Evolutionary conservation across 1,140 invertebrate genomes (phyloP).

Genomic region (Micrasema longulum): DNA sequence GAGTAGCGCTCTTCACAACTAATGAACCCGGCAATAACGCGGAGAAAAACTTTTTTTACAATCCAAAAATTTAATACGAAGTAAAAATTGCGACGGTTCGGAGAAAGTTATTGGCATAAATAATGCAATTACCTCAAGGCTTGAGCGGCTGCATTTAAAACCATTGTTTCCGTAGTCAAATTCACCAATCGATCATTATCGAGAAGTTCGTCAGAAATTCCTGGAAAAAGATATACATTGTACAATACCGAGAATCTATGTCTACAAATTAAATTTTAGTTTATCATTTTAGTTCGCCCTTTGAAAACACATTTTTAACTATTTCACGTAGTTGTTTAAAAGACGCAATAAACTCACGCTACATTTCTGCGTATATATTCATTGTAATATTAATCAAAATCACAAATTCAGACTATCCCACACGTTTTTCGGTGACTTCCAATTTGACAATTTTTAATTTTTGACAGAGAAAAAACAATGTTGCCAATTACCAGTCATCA

Average conservation of each 20-base stretch:
- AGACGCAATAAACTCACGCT: no score
- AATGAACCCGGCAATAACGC: not conserved
- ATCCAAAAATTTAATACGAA: constrained; percentile 3
- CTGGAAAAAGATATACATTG: constrained; percentile 12
- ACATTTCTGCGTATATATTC: no score
- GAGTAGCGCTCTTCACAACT: not conserved
- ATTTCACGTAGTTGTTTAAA: no score
- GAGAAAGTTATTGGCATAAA: constrained; percentile 43
- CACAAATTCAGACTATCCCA: no score
- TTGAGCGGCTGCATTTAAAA: constrained; percentile 78
- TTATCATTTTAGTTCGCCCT: not conserved
- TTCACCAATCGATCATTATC: no score
- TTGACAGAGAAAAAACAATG: no score
- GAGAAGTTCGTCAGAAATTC: not conserved
- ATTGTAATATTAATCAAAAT: no score
- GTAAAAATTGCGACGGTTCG: not conserved
- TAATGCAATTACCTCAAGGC: constrained; percentile 72
- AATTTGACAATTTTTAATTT: no score
- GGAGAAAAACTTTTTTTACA: not conserved
- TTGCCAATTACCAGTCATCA: no score
- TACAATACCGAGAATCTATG: not conserved
- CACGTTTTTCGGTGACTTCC: no score
- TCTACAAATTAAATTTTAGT: not conserved
- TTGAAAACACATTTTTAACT: no score
- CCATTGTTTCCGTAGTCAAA: constrained; percentile 66